Evolutionary conservation across 92 coral and sea anemone genomes (phyloP).

Genomic region (Palythoa heliodiscus): DNA sequence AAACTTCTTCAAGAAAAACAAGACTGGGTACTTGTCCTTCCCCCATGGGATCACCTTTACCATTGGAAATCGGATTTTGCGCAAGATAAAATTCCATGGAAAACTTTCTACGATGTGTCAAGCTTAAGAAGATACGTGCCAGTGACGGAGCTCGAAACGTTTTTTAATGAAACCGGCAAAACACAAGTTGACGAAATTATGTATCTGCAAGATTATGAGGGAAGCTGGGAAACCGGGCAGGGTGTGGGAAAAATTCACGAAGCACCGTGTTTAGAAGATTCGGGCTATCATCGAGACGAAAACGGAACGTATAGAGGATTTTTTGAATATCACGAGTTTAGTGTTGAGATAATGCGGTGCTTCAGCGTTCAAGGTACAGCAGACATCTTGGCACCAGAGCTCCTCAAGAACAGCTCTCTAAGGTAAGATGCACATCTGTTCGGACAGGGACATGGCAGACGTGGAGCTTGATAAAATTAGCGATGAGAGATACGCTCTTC

Average conservation of each 20-base stretch:
- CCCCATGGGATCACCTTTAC: slow-evolving; percentile 65
- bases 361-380: slow-evolving; percentile 57
- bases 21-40: slow-evolving; percentile 61
- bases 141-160: slow-evolving; percentile 54
- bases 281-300: slow-evolving; percentile 60
- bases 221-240: slow-evolving; percentile 1
- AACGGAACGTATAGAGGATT: slow-evolving; percentile 55
- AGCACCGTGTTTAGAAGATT: slow-evolving; percentile 54
- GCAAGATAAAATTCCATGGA: slow-evolving; percentile 58
- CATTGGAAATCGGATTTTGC: slow-evolving; percentile 57
- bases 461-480: not conserved
- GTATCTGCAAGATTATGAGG: slow-evolving; percentile 51
- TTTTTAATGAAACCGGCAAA: slow-evolving; percentile 27
- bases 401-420: slow-evolving; percentile 18
- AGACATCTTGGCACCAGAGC: slow-evolving; percentile 43
- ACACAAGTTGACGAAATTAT: slow-evolving; percentile 57
- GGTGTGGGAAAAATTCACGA: slow-evolving; percentile 47
- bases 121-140: slow-evolving; percentile 40
- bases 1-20: slow-evolving; percentile 52
- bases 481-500: not conserved
- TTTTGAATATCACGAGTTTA: slow-evolving; percentile 39
- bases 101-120: slow-evolving; percentile 53
- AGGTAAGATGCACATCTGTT: slow-evolving; percentile 41
- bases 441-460: not conserved
- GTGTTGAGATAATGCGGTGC: slow-evolving; percentile 47